Base-by-base conservation (phyloP, 1,140 invertebrate species). In the Helicoverpa armigera region DNA sequence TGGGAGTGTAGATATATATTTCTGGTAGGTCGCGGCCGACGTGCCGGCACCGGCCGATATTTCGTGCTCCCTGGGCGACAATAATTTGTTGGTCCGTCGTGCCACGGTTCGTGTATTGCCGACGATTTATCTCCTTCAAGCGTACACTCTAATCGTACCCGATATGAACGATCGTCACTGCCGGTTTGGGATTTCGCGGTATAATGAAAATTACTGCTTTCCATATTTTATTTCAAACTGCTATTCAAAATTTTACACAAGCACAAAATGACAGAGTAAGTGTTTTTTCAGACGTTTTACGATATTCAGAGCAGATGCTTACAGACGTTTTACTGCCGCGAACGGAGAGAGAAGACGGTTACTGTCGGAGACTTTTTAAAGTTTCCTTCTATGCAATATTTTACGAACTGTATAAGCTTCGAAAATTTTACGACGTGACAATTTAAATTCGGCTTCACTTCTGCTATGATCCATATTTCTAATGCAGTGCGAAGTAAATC, bases 11-110 rank as follows among this genome's bases (percentile, higher is more conserved):
- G 81, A 87, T 88, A 86, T 87, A 87, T 86, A 89, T 87, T 84
- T 88, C 79, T 84, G 58, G 81, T 65, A 82, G 85, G 82, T 85
- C 79, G 85, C 63, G 63, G 83, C 79, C 72, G 82, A 84, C 84
- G 84, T 81, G 85, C 84, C 83, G 79, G 82, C 84, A 84, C 84
- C 80, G 84, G 80, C 86, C 88, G 89, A 90, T 92, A 90, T 90
- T 88, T 88, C 87, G 84, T 88, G 85, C 85, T 92, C 91, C 91
- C 89, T 80, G 83, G 88, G 87, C 89, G 88, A 88, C 89, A 85
- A 92, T 92, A 92, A 92, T 92, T 92, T 91, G 89, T 91, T 89
- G 86, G 89, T 92, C 88, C 89, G 86, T 91, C 88, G 89, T 78
- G 63, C 80, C 80, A 84, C 80, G 82, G 78, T 82, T 79, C 84